Evolutionary conservation across 2,888 invertebrate species (phyloP).

Genomic region (Oscheius sp.): DNA sequence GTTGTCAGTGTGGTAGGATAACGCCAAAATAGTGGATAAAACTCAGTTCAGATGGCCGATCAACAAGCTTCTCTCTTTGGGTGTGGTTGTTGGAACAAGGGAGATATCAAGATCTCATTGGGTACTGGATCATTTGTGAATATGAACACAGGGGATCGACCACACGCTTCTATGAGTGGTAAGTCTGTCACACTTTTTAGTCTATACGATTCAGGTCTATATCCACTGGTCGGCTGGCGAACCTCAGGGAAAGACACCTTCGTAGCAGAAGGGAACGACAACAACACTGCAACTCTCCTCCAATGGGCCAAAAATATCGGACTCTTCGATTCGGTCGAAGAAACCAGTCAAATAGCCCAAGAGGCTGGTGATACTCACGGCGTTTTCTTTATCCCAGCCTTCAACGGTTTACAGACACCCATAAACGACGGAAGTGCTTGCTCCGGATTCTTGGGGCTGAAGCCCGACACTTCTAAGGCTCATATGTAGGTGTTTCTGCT

Average conservation of each 20-base stretch:
- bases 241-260: slow-evolving; percentile 77
- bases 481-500: slow-evolving; percentile 53
- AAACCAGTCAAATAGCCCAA: slow-evolving; percentile 56
- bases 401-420: slow-evolving; percentile 84
- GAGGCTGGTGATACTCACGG: slow-evolving; percentile 50
- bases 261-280: slow-evolving; percentile 87
- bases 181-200: slow-evolving; percentile 27
- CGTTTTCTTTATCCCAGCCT: slow-evolving; percentile 86
- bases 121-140: slow-evolving; percentile 92
- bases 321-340: slow-evolving; percentile 54
- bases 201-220: slow-evolving; percentile 79
- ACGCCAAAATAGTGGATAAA: neutral
- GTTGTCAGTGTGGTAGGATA: slow-evolving; percentile 83
- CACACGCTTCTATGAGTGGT: slow-evolving; percentile 86
- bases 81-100: slow-evolving; percentile 83
- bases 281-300: slow-evolving; percentile 88
- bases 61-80: slow-evolving; percentile 91
- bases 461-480: slow-evolving; percentile 81
- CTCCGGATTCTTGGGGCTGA: slow-evolving; percentile 84
- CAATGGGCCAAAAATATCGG: slow-evolving; percentile 80
- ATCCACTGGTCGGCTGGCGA: slow-evolving; percentile 91
- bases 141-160: slow-evolving; percentile 83
- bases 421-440: slow-evolving; percentile 88
- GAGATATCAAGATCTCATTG: slow-evolving; percentile 87
- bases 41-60: slow-evolving; percentile 79